Conservation (phyloP, 2,113 vertebrate genomes). For the Hippocampus barbouri region DNA sequence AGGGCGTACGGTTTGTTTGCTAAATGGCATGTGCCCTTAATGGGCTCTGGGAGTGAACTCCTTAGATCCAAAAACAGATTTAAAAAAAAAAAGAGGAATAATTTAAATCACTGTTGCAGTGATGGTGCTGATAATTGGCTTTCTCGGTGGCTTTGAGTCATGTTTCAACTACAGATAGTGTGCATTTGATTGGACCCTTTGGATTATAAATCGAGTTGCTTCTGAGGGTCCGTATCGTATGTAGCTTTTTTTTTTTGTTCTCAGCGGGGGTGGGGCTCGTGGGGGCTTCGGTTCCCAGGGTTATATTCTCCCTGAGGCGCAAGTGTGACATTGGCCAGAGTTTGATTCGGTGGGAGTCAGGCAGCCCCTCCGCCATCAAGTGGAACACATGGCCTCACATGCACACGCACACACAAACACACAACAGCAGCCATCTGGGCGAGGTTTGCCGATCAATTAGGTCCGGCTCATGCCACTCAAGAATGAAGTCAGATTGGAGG, state of each 20-base stretch:
- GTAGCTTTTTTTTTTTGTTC: constrained; percentile 15
- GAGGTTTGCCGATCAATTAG: constrained; percentile 49
- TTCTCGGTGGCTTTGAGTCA: not conserved
- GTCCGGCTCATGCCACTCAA: constrained; percentile 42
- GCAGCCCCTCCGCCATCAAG: constrained; percentile 54
- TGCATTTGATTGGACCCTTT: not conserved
- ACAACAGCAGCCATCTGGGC: constrained; percentile 47
- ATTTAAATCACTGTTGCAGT: constrained; percentile 36
- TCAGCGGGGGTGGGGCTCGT: constrained; percentile 26
- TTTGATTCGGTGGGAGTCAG: constrained; percentile 60
- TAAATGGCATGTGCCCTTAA: constrained; percentile 60
- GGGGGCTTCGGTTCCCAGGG: constrained; percentile 62
- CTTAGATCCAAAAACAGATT: constrained; percentile 29
- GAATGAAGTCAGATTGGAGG: constrained; percentile 7
- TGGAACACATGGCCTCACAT: constrained; percentile 54
- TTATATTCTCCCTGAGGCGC: constrained; percentile 58
- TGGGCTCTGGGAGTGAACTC: constrained; percentile 39
- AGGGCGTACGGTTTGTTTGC: constrained; percentile 60
- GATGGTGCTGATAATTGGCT: not conserved
- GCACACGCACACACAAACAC: not conserved
- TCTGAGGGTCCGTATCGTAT: not conserved
- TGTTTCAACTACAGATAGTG: not conserved
- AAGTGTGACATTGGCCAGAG: constrained; percentile 69
- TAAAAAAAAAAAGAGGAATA: not conserved
- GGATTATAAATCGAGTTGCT: not conserved